Evolutionary conservation across 1,140 invertebrate species (phyloP), one percentile per base, ranked within the genome.

Genomic region (Monochamus saltuarius): DNA sequence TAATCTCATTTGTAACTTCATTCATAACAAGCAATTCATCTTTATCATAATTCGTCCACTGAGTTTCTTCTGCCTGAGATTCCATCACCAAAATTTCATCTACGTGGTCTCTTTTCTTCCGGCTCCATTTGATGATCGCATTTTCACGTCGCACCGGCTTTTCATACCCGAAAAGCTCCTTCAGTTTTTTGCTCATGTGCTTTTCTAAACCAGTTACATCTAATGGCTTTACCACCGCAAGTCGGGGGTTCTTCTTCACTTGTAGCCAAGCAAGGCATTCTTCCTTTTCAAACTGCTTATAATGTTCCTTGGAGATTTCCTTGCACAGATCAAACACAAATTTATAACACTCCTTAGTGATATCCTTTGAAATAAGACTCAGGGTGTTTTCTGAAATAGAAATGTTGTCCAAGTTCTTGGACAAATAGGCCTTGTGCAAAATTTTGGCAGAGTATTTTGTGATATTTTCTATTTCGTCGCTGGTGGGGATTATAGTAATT

Each of bases 11-110:
- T 0, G 86, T 84, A 6, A 89, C 74, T 61, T 86, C 81, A 68
- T 87, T 83, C 72, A 89, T 90, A 3, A 90, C 83, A 8, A 82
- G 79, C 1, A 85, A 70, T 70, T 89, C 87, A 69, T 89, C 88
- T 16, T 83, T 78, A 68, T 87, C 84, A 69, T 87, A 90, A 67
- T 87, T 85, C 0, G 86, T 84, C 88, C 88, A 90, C 47, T 85
- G 81, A 4, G 82, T 76, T 73, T 90, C 88, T 68, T 89, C 87
- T 29, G 84, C 83, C 57, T 85, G 83, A 13, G 86, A 80, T 73
- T 90, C 88, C 40, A 83, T 75, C 1, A 88, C 83, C 35, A 90
- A 73, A 42, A 90, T 75, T 64, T 87, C 85, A 72, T 91, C 88
- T 0, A 91, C 87, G 57, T 84, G 80, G 67, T 91, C 88, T 36